Conservation (phyloP, 2,888 invertebrate genomes). For the Drosophila robusta region DNA sequence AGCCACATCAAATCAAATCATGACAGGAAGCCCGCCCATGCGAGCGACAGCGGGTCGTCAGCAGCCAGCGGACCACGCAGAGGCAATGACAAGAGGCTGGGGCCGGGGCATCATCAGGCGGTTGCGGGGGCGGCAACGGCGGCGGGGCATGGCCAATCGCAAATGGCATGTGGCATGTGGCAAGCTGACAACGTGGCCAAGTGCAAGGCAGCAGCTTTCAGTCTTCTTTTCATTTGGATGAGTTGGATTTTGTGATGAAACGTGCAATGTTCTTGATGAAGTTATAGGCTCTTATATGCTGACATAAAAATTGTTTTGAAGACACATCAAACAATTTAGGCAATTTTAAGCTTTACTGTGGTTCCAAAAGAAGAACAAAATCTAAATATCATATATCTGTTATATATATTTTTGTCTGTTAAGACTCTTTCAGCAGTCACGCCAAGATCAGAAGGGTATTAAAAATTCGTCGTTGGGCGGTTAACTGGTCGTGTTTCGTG, state of each 20-base stretch:
- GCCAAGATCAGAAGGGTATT: neutral
- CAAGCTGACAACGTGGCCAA: conserved; percentile 37
- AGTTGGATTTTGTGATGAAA: neutral
- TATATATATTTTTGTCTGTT: too few species aligned
- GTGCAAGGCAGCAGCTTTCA: conserved; percentile 47
- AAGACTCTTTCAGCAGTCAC: too few species aligned
- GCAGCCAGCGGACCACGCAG: conserved; percentile 15
- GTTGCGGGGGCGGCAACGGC: too few species aligned
- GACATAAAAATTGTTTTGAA: too few species aligned
- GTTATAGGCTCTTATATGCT: too few species aligned
- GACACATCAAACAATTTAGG: too few species aligned
- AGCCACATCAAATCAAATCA: conserved; percentile 43
- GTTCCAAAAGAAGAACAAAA: too few species aligned
- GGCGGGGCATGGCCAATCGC: conserved; percentile 13
- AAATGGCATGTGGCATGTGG: conserved; percentile 16
- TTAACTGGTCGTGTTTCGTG: neutral
- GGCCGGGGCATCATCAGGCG: conserved; percentile 6
- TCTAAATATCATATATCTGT: too few species aligned
- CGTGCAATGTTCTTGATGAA: too few species aligned
- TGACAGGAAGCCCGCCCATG: conserved; percentile 19
- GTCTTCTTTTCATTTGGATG: conserved; percentile 7
- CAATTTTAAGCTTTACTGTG: too few species aligned
- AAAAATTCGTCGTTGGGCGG: neutral
- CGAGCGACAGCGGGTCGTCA: conserved; percentile 42
- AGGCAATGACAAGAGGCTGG: conserved; percentile 1